Conservation (phyloP, 1,140 invertebrate genomes). For the Lineus longissimus region DNA sequence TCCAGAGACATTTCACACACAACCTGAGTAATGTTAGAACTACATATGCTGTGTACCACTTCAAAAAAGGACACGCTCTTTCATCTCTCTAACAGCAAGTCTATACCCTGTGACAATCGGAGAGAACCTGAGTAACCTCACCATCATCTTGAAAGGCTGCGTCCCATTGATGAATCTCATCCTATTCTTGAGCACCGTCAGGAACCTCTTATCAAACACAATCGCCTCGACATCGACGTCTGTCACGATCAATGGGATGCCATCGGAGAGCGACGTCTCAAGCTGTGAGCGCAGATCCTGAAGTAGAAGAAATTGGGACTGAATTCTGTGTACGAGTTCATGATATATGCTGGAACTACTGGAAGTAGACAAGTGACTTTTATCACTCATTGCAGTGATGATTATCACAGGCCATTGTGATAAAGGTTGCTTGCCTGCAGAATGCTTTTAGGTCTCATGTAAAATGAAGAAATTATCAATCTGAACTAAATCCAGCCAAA, state of each 20-base stretch:
- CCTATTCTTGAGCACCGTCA: conserved; percentile 36
- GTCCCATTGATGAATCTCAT: conserved; percentile 42
- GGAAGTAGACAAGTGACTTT: conserved; percentile 30
- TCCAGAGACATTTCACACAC: too few relatives aligned
- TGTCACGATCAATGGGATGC: conserved; percentile 44
- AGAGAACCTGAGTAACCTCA: conserved; percentile 30
- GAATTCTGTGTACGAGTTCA: neutral
- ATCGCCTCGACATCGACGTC: conserved; percentile 43
- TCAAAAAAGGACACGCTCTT: too few relatives aligned
- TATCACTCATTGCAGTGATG: conserved; percentile 49
- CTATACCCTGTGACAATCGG: too few relatives aligned
- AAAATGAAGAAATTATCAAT: neutral
- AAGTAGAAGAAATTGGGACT: conserved; percentile 1
- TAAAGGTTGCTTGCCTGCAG: neutral
- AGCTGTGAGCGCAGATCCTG: conserved; percentile 50
- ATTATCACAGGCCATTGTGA: neutral
- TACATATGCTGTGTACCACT: too few relatives aligned
- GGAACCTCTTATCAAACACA: conserved; percentile 37
- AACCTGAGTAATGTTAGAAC: too few relatives aligned
- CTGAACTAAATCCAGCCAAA: neutral
- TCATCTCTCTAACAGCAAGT: too few relatives aligned
- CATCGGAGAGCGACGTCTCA: conserved; percentile 50
- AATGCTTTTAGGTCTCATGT: neutral
- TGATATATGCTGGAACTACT: too few relatives aligned
- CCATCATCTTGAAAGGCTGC: conserved; percentile 47